A percentile compares a stretch with the other conserved stretches of the same genome.
phyloP scores from a whole-genome alignment of 2,888 invertebrate genomes.

The Rhingia campestris region DNA sequence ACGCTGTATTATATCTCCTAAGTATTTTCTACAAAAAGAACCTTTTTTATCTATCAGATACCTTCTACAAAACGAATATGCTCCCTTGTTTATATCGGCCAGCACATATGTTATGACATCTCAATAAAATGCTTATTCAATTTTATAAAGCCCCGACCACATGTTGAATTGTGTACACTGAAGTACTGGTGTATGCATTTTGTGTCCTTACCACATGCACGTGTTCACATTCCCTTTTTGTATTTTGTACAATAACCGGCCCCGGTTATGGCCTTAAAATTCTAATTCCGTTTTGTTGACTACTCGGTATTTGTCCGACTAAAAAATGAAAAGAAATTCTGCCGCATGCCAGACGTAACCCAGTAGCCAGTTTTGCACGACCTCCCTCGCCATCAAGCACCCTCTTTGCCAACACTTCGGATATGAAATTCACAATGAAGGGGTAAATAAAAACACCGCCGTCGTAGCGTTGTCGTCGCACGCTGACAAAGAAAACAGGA shows the following conservation, averaged over 20 bases:
- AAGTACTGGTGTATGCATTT: conserved; percentile 51
- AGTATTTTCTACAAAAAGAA: conserved; percentile 31
- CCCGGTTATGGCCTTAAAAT: conserved; percentile 63
- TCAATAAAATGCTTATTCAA: conserved; percentile 73
- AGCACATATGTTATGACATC: conserved; percentile 60
- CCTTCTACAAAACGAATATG: conserved; percentile 39
- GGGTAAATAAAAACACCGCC: conserved; percentile 49
- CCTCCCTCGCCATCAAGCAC: conserved; percentile 32
- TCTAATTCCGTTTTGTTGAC: conserved; percentile 73
- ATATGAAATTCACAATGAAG: conserved; percentile 38
- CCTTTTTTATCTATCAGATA: conserved; percentile 62
- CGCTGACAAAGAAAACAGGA: conserved; percentile 64
- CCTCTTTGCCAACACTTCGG: conserved; percentile 14
- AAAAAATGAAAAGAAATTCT: conserved; percentile 56
- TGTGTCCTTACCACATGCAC: conserved; percentile 47
- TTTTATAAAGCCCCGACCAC: conserved; percentile 69
- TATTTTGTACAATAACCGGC: conserved; percentile 49
- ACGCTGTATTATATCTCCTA: conserved; percentile 29
- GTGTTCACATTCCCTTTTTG: conserved; percentile 46
- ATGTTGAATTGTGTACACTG: conserved; percentile 59
- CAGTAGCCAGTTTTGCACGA: conserved; percentile 45
- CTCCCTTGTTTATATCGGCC: conserved; percentile 7
- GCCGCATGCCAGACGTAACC: conserved; percentile 68
- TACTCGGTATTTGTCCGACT: conserved; percentile 66
- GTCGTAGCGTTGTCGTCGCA: conserved; percentile 40